Conservation (phyloP, 2,113 vertebrate species). For the Solea senegalensis region DNA sequence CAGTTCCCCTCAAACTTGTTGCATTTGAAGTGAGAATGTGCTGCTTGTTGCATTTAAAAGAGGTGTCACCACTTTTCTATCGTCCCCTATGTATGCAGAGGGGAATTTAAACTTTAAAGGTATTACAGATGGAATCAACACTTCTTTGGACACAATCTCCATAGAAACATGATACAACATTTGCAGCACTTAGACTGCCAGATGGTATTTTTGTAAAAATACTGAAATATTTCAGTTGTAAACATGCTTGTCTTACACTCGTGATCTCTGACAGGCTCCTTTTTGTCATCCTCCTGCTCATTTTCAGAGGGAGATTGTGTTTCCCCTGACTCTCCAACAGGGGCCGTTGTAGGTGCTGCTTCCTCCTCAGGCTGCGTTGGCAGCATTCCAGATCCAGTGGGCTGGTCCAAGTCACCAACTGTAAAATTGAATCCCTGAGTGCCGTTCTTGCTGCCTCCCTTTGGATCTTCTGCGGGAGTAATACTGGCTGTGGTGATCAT, state of each 20-base stretch:
- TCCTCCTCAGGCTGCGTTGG: not conserved
- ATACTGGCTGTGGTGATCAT: rapidly evolving
- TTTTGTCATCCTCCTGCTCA: rapidly evolving
- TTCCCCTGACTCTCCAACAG: not conserved
- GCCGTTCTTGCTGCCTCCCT: not conserved
- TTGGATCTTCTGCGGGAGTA: not conserved
- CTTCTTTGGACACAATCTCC: too few species aligned
- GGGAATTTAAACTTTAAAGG: too few species aligned
- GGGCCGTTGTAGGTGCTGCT: not conserved
- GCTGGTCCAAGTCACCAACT: not conserved
- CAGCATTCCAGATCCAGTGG: slow-evolving; percentile 52
- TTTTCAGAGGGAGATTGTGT: not conserved
- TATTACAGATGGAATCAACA: too few species aligned
- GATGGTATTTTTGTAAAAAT: not conserved
- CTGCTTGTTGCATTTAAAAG: too few species aligned
- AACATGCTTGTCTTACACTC: slow-evolving; percentile 34
- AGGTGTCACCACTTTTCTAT: too few species aligned
- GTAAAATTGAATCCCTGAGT: not conserved
- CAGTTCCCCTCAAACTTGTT: slow-evolving; percentile 44
- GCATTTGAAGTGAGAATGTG: slow-evolving; percentile 10
- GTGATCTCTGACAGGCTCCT: rapidly evolving
- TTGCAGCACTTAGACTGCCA: too few species aligned
- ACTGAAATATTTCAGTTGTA: not conserved
- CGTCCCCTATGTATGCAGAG: too few species aligned
- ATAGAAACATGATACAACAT: too few species aligned